phyloP scores from a whole-genome alignment of 2,113 vertebrate genomes.

The Lichenostomus cassidix region DNA sequence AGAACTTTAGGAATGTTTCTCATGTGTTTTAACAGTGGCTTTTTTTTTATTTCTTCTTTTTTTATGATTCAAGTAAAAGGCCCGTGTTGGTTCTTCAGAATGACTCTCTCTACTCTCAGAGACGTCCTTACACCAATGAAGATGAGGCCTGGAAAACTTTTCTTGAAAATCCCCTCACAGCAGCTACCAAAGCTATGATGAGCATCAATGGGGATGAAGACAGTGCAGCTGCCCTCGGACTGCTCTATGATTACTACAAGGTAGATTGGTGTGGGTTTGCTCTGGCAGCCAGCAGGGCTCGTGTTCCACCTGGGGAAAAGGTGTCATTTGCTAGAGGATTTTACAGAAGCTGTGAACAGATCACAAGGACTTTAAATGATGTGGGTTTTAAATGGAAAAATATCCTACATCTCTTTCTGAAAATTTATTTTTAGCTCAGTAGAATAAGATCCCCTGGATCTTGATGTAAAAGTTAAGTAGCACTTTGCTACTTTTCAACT shows the following conservation, averaged over 20 bases:
- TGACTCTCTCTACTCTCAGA: slow-evolving; percentile 87
- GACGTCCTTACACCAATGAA: slow-evolving; percentile 91
- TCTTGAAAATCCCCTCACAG: slow-evolving; percentile 97
- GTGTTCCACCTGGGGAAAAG: background rate
- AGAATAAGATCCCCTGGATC: background rate
- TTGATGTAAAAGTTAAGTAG: background rate
- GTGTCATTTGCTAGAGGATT: slow-evolving; percentile 20
- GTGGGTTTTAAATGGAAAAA: background rate
- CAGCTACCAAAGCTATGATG: slow-evolving; percentile 99
- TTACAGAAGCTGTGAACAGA: slow-evolving; percentile 27
- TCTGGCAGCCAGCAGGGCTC: background rate
- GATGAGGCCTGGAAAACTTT: slow-evolving; percentile 99
- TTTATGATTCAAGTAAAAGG: slow-evolving; percentile 83
- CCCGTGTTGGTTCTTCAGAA: slow-evolving; percentile 96
- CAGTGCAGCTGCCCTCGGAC: slow-evolving; percentile 91
- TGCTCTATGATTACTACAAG: slow-evolving; percentile 99
- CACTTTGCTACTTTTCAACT: background rate
- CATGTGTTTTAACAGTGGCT: background rate
- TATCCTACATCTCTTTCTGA: background rate
- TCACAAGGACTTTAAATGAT: background rate
- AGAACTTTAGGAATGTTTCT: background rate
- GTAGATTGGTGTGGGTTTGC: slow-evolving; percentile 37
- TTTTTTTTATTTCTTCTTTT: background rate
- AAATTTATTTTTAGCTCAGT: background rate
- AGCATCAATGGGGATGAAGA: slow-evolving; percentile 99